Conservation (phyloP, 2,113 vertebrate genomes). For the Scartelaos histophorus region DNA sequence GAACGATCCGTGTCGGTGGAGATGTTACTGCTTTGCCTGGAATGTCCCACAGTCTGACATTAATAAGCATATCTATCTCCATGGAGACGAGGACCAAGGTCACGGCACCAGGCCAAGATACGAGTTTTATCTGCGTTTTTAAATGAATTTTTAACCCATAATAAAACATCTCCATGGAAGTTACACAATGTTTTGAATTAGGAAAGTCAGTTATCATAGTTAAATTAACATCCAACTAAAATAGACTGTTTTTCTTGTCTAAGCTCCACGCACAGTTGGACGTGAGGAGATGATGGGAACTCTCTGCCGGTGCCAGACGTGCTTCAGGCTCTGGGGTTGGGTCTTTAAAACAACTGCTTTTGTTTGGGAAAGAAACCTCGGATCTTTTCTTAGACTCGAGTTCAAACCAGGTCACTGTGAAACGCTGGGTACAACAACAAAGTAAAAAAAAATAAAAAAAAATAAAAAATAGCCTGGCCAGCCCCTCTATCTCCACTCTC, state of each 20-base stretch:
- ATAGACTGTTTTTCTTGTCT: not conserved
- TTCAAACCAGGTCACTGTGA: not conserved
- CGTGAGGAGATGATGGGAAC: not conserved
- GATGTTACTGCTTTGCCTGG: too few species aligned
- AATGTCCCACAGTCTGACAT: too few species aligned
- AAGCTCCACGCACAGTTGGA: not conserved
- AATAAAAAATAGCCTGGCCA: not conserved
- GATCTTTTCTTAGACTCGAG: not conserved
- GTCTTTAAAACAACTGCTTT: conserved; percentile 1
- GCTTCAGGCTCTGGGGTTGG: not conserved
- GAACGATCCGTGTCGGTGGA: too few species aligned
- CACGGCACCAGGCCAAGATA: too few species aligned
- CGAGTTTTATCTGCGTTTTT: too few species aligned
- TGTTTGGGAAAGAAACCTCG: not conserved
- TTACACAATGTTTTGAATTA: too few species aligned
- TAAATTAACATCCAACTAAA: not conserved
- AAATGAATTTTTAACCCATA: too few species aligned
- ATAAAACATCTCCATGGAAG: too few species aligned
- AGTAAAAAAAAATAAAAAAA: too few species aligned
- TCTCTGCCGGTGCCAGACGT: not conserved
- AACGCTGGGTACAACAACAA: not conserved
- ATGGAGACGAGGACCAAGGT: too few species aligned
- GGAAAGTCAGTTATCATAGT: not conserved
- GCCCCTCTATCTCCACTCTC: not conserved
- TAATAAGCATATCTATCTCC: too few species aligned